phyloP scores from a whole-genome alignment of 2,113 vertebrate genomes.

The Sylvia atricapilla region DNA sequence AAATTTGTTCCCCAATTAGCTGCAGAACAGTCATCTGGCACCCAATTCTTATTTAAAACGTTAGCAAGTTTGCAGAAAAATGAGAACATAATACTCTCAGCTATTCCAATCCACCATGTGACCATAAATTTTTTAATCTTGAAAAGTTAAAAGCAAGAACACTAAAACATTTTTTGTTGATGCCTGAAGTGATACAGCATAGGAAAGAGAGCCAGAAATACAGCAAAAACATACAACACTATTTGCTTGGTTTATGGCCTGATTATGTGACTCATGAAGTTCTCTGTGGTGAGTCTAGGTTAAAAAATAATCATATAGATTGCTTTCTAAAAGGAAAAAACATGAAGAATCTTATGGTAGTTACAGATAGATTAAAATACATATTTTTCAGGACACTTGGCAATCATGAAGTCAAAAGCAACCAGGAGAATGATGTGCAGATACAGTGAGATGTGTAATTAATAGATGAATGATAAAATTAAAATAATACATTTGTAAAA shows the following conservation, averaged over 20 bases:
- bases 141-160: constrained; percentile 16
- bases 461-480: background rate
- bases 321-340: background rate
- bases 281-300: background rate
- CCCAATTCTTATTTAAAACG: constrained; percentile 16
- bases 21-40: constrained; percentile 27
- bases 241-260: constrained; percentile 55
- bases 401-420: background rate
- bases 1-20: constrained; percentile 52
- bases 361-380: background rate
- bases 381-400: background rate
- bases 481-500: background rate
- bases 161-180: constrained; percentile 17
- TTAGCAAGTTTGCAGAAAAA: constrained; percentile 59
- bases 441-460: background rate
- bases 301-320: background rate
- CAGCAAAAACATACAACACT: background rate
- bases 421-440: background rate
- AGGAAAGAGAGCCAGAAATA: constrained; percentile 12
- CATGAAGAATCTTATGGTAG: background rate
- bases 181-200: constrained; percentile 43
- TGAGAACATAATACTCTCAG: constrained; percentile 7
- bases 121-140: constrained; percentile 29
- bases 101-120: constrained; percentile 3
- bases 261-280: constrained; percentile 3